Conservation (phyloP, 1,140 invertebrate species). For the Plodia interpunctella region DNA sequence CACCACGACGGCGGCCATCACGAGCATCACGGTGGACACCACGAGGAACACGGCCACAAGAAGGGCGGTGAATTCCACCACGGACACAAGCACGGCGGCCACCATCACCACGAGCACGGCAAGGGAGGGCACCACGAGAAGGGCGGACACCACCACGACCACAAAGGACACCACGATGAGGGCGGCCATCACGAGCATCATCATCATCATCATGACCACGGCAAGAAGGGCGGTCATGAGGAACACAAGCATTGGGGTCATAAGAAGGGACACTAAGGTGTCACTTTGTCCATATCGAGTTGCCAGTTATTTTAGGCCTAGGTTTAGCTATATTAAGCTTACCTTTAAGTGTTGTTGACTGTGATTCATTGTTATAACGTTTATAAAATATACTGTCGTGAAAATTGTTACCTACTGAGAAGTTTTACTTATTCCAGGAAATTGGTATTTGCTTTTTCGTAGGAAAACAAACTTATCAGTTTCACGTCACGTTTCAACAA, state of each 20-base stretch:
- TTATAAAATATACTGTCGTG: conserved; percentile 9
- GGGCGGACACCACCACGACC: conserved; percentile 76
- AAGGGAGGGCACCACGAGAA: conserved; percentile 84
- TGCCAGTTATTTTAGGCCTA: conserved; percentile 38
- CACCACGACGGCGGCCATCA: conserved; percentile 84
- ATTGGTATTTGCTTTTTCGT: neutral
- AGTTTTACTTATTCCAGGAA: too few relatives aligned
- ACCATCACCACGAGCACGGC: conserved; percentile 82
- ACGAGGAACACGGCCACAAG: conserved; percentile 82
- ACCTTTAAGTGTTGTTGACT: conserved; percentile 47
- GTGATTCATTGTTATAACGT: conserved; percentile 39
- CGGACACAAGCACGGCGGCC: conserved; percentile 80
- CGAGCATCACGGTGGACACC: conserved; percentile 80
- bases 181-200: conserved; percentile 78
- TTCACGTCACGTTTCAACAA: conserved; percentile 60
- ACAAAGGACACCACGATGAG: conserved; percentile 72
- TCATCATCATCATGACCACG: conserved; percentile 80
- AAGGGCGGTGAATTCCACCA: conserved; percentile 83
- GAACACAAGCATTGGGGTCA: conserved; percentile 75
- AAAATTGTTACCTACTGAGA: neutral
- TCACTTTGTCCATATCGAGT: conserved; percentile 24
- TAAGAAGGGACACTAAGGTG: conserved; percentile 74
- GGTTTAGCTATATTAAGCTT: conserved; percentile 45
- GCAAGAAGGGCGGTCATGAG: conserved; percentile 80
- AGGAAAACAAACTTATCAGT: conserved; percentile 46